Conservation (phyloP, 2,797 vertebrate genomes). For the Ctenochaetus hawaiiensis region DNA sequence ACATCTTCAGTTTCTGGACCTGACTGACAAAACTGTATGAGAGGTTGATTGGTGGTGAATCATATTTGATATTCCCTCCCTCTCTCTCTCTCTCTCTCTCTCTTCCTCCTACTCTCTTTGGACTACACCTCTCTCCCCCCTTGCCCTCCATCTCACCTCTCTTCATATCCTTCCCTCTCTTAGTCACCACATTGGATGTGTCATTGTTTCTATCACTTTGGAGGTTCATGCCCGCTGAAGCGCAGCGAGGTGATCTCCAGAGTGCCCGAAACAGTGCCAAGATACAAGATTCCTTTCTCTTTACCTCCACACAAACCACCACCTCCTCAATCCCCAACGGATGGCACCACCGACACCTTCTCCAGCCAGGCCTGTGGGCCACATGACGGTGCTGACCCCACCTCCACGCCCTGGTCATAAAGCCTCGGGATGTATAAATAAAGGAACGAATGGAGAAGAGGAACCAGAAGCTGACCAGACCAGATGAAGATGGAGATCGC, state of each 20-base stretch:
- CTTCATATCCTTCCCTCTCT: slow-evolving; percentile 70
- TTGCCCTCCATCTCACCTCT: slow-evolving; percentile 66
- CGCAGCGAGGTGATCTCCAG: slow-evolving; percentile 90
- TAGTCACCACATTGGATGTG: slow-evolving; percentile 85
- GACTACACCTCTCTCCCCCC: slow-evolving; percentile 42
- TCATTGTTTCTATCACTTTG: slow-evolving; percentile 91
- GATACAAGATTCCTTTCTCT: slow-evolving; percentile 73
- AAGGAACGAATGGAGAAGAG: slow-evolving; percentile 58
- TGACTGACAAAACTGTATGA: slow-evolving; percentile 21
- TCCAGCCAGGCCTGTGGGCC: slow-evolving; percentile 64
- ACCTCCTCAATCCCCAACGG: slow-evolving; percentile 69
- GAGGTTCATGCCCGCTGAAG: slow-evolving; percentile 92
- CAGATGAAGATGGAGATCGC: slow-evolving; percentile 73
- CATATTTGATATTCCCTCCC: slow-evolving; percentile 61
- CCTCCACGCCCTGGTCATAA: slow-evolving; percentile 75
- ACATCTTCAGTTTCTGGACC: slow-evolving; percentile 30
- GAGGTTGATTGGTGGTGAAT: slow-evolving; percentile 59
- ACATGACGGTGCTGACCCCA: slow-evolving; percentile 75
- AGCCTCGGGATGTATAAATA: slow-evolving; percentile 84
- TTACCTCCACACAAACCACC: slow-evolving; percentile 35
- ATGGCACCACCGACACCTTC: slow-evolving; percentile 76
- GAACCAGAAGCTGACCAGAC: slow-evolving; percentile 48
- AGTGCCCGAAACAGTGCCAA: slow-evolving; percentile 87
- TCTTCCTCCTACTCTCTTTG: slow-evolving; percentile 37
- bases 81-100: slow-evolving; percentile 22